These are phyloP conservation scores for Platycheirus albimanus DNA, from an alignment of 2,888 invertebrate genomes.

Conservation along the genomic window DNA sequence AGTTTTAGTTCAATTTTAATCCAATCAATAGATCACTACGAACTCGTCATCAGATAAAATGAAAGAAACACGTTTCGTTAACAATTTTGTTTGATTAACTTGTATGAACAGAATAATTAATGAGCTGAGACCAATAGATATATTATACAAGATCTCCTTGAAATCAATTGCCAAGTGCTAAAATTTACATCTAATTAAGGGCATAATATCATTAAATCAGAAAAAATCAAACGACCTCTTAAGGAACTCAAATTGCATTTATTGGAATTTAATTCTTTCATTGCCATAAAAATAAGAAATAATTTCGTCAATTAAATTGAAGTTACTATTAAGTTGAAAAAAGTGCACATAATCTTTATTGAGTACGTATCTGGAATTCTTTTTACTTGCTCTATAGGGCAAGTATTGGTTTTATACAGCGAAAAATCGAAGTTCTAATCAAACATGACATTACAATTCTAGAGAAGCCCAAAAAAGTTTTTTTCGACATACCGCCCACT, in stretches of 20 bases:
- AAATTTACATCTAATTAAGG: conserved; percentile 39
- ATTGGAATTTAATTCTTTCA: background rate
- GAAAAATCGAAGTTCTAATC: no score
- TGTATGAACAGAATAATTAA: conserved; percentile 41
- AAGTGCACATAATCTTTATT: conserved; percentile 26
- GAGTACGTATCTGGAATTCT: no score
- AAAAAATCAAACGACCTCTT: conserved; percentile 19
- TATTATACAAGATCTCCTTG: conserved; percentile 53
- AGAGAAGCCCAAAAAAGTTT: no score
- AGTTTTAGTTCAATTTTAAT: background rate
- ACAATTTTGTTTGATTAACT: conserved; percentile 32
- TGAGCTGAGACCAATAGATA: conserved; percentile 18
- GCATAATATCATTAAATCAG: conserved; percentile 26
- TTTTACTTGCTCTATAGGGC: no score
- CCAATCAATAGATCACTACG: background rate
- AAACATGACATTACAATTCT: no score
- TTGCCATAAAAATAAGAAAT: background rate
- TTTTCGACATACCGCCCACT: no score
- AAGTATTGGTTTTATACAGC: no score
- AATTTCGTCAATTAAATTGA: no score
- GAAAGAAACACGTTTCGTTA: conserved; percentile 17
- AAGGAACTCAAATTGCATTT: conserved; percentile 14
- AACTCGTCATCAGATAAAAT: conserved; percentile 25
- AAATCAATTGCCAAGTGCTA: conserved; percentile 40
- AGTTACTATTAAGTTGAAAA: background rate